Evolutionary conservation across 2,113 vertebrate species (phyloP), one percentile per base, ranked within the genome.

Genomic region (Aspiorhynchus laticeps): DNA sequence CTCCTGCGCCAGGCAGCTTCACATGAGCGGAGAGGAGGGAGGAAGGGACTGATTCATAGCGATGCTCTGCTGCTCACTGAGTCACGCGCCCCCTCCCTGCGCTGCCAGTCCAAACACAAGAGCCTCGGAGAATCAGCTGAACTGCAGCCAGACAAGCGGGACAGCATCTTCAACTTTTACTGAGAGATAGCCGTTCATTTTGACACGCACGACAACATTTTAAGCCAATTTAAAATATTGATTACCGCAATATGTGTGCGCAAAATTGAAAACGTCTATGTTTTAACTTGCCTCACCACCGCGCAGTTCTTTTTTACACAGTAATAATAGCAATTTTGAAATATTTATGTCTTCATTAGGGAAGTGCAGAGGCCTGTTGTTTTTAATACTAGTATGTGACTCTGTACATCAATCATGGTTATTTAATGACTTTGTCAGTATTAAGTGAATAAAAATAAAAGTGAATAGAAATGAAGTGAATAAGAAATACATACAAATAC

Each of bases 21-120:
- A 48, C 83, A n/a, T 73, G 71, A 82, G 53, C 41, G 36, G 38
- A 77, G 61, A 33, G 80, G 73, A 33, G 85, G 87, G 71, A 79
- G 73, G 36, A 21, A 38, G 28, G 14, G 28, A 80, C 77, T 80
- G 46, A 78, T 84, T 81, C 69, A 78, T 31, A 46, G 38, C n/a
- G 71, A 38, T 69, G 80, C 59, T 84, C 38, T 10, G 11, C 84
- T 73, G 9, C 63, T 76, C 61, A 41, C 31, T 36, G 24, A 87
- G 80, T 82, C 67, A 76, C 14, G 43, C 65, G 76, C 76, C 85
- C 59, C 81, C 81, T 51, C 65, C 81, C 59, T 46, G 59, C 26
- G 43, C 15, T 67, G 8, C 12, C 7, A 46, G 61, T 28, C 59
- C n/a, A 65, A 31, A 28, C 4, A 82, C 61, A 21, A 26, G 78